Evolutionary conservation across 92 coral and sea anemone genomes (phyloP).

Genomic region (Siderastrea siderea): DNA sequence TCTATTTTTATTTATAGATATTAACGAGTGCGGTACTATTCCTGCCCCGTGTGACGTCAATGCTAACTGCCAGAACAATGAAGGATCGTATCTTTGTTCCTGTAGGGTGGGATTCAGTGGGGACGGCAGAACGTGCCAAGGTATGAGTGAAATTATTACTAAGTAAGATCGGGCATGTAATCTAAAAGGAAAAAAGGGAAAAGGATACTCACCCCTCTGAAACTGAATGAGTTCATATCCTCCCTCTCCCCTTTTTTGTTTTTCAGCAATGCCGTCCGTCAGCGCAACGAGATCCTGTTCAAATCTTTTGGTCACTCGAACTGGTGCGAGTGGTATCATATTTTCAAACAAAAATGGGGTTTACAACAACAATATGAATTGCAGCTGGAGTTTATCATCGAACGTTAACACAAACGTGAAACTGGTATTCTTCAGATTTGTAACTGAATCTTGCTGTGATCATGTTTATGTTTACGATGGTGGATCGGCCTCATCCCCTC

Average conservation of each 20-base stretch:
- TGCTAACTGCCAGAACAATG: background rate
- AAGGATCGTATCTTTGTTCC: background rate
- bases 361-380: background rate
- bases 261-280: background rate
- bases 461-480: background rate
- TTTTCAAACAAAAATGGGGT: background rate
- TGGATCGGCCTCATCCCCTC: background rate
- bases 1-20: background rate
- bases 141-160: too few species aligned
- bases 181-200: too few species aligned
- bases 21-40: background rate
- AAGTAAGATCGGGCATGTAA: too few species aligned
- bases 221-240: too few species aligned
- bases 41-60: background rate
- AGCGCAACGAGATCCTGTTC: background rate
- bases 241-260: background rate
- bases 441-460: background rate
- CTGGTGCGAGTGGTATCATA: slow-evolving; percentile 14
- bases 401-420: slow-evolving; percentile 29
- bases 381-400: slow-evolving; percentile 27
- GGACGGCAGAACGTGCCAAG: too few species aligned
- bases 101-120: background rate
- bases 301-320: background rate
- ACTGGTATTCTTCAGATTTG: slow-evolving; percentile 21
- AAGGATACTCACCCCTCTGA: too few species aligned